These are phyloP conservation scores for Adoxophyes honmai DNA, from an alignment of 1,140 invertebrate species.

Conservation along the genomic window DNA sequence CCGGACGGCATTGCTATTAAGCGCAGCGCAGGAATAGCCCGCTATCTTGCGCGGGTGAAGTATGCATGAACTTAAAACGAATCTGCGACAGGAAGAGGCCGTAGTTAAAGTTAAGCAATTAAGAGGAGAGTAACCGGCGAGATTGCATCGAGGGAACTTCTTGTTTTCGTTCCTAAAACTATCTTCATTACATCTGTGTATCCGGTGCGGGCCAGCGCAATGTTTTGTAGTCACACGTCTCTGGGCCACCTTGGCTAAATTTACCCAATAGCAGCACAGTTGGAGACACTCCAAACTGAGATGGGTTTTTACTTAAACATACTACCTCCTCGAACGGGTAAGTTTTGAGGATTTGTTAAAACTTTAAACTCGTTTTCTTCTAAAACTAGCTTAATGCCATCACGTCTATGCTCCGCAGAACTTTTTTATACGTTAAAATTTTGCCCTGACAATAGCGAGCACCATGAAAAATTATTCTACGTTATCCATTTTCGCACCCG, in stretches of 20 bases:
- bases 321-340: no score
- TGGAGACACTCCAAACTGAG: slow-evolving; percentile 56
- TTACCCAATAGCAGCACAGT: slow-evolving; percentile 47
- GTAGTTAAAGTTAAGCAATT: slow-evolving; percentile 69
- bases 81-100: slow-evolving; percentile 50
- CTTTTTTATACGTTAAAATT: no score
- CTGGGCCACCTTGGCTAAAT: no score
- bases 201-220: slow-evolving; percentile 9
- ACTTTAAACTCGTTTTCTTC: no score
- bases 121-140: slow-evolving; percentile 64
- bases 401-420: no score
- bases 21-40: not conserved
- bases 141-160: slow-evolving; percentile 64
- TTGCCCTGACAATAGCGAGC: no score
- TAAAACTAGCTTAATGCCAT: no score
- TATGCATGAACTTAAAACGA: slow-evolving; percentile 60
- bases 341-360: no score
- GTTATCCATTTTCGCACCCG: no score
- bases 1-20: not conserved
- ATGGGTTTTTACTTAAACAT: no score
- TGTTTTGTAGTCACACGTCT: slow-evolving; percentile 30
- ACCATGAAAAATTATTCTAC: no score
- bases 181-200: slow-evolving; percentile 54
- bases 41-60: slow-evolving; percentile 26
- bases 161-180: slow-evolving; percentile 67